Percentiles rank a stretch among this genome's conserved stretches.
Evolutionary conservation across 2,888 invertebrate species (phyloP).

Genomic region (Periphyllus acericola): DNA sequence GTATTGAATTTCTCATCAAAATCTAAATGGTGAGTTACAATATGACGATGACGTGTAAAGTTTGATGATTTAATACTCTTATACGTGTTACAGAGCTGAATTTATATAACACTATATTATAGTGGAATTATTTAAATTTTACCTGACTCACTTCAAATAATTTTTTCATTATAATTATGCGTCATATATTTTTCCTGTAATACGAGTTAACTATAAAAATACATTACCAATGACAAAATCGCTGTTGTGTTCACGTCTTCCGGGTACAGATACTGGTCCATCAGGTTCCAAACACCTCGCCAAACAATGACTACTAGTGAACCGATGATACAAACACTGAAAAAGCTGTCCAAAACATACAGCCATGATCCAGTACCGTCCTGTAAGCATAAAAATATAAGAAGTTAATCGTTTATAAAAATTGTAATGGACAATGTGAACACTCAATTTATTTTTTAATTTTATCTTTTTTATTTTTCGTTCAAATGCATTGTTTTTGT

Average conservation of each 20-base stretch:
- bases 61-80: no score
- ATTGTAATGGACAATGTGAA: background rate
- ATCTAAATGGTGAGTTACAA: no score
- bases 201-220: constrained; percentile 66
- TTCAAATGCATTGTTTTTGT: background rate
- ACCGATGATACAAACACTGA: constrained; percentile 85
- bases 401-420: background rate
- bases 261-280: constrained; percentile 83
- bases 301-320: constrained; percentile 88
- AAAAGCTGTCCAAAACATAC: constrained; percentile 85
- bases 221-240: constrained; percentile 80
- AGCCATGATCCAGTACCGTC: constrained; percentile 66
- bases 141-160: background rate
- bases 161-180: background rate
- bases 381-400: constrained; percentile 6
- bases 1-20: no score
- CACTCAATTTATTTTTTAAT: background rate
- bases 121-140: background rate
- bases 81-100: no score
- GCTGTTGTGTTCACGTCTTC: constrained; percentile 76
- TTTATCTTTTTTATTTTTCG: background rate
- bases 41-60: no score
- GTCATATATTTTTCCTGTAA: background rate
- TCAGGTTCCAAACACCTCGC: constrained; percentile 85
- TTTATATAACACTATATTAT: background rate